These are phyloP conservation scores for Scelioninae gen. 1 DNA, from an alignment of 2,888 invertebrate genomes.

Conservation along the genomic window DNA sequence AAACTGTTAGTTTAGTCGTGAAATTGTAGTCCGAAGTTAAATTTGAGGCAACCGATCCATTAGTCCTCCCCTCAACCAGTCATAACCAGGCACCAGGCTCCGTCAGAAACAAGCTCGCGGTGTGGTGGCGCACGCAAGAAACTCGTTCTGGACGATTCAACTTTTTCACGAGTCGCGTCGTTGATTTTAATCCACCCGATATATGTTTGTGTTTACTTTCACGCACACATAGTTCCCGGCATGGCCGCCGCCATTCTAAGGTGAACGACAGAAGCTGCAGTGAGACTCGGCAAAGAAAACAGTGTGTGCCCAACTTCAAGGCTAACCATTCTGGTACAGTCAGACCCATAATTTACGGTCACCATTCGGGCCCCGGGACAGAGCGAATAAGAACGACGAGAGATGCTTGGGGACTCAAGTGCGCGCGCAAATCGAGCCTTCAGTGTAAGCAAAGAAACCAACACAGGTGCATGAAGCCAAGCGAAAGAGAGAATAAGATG, in stretches of 20 bases:
- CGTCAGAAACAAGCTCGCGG: conserved; percentile 55
- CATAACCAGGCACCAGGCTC: conserved; percentile 50
- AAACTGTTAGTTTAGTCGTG: conserved; percentile 56
- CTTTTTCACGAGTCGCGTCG: conserved; percentile 52
- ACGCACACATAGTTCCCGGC: conserved; percentile 34
- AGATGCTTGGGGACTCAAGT: conserved; percentile 11
- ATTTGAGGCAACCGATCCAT: conserved; percentile 52
- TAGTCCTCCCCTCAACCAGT: conserved; percentile 41
- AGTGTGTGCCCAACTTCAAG: conserved; percentile 76
- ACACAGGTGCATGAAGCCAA: conserved; percentile 40
- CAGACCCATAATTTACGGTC: conserved; percentile 72
- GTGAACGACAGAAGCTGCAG: conserved; percentile 67
- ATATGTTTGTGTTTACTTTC: conserved; percentile 58
- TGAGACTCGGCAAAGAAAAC: conserved; percentile 28
- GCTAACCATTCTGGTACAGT: conserved; percentile 81
- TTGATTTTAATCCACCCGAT: conserved; percentile 63
- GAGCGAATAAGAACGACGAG: neutral
- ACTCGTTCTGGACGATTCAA: conserved; percentile 54
- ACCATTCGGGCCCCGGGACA: conserved; percentile 30
- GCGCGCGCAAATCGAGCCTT: no score
- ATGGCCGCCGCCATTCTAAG: conserved; percentile 56
- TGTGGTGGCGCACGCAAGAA: conserved; percentile 52
- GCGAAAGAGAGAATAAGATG: no score
- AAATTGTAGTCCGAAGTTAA: conserved; percentile 59
- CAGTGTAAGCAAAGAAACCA: no score